A percentile compares a stretch with the other conserved stretches of the same genome.
These are phyloP conservation scores for Oryctes rhinoceros DNA, from an alignment of 1,140 invertebrate species.

Conservation along the genomic window DNA sequence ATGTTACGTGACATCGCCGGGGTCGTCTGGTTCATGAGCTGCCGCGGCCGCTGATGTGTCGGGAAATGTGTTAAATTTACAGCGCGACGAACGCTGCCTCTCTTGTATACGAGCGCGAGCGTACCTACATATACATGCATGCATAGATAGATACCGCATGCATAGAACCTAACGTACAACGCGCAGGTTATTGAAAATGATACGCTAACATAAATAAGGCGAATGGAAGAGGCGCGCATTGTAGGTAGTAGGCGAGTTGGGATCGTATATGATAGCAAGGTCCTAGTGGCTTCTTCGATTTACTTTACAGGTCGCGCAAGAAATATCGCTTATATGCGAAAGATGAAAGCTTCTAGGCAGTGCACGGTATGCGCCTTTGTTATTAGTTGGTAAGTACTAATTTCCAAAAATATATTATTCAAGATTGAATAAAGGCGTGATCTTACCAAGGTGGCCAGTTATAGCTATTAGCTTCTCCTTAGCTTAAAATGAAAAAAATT, in stretches of 20 bases:
- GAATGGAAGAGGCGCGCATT: neutral
- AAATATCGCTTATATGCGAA: no score
- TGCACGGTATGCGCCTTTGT: no score
- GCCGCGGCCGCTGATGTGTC: constrained; percentile 12
- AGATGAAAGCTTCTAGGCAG: no score
- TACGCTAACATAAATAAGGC: neutral
- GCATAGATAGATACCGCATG: neutral
- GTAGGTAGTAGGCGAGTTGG: neutral
- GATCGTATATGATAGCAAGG: neutral
- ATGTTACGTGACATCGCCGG: constrained; percentile 44
- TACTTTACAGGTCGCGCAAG: no score
- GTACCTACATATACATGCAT: neutral
- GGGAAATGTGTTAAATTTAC: constrained; percentile 40
- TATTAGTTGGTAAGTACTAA: no score
- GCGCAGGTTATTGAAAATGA: neutral
- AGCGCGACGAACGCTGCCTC: constrained; percentile 1
- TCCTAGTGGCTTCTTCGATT: no score
- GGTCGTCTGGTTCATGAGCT: constrained; percentile 44
- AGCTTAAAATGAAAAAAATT: no score
- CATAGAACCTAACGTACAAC: neutral
- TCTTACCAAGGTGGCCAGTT: no score
- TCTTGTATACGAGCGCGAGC: neutral
- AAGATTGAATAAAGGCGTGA: no score
- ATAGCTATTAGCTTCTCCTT: no score
- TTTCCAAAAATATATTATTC: no score